These are phyloP conservation scores for Sphaeridia pumilis DNA, from an alignment of 2,888 invertebrate genomes.

Conservation along the genomic window DNA sequence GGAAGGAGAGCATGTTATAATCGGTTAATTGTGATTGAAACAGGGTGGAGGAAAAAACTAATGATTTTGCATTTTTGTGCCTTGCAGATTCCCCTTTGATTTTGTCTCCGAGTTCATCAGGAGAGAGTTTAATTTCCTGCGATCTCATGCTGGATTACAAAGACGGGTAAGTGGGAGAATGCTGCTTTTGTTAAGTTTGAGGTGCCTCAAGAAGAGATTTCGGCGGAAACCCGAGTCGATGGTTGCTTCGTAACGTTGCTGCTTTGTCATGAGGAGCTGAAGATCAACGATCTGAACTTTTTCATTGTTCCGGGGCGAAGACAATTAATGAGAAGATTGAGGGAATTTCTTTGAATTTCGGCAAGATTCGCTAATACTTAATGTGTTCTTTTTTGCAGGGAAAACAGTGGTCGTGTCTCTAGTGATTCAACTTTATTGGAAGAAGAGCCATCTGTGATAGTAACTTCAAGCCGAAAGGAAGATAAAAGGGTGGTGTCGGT, in stretches of 20 bases:
- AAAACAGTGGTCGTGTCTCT: slow-evolving; percentile 5
- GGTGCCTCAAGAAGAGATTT: slow-evolving; percentile 2
- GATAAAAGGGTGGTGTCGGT: neutral
- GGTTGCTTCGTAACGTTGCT: no score
- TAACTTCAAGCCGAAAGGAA: neutral
- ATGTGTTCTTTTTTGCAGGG: neutral
- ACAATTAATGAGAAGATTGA: no score
- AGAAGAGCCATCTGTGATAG: slow-evolving; percentile 6
- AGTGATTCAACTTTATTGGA: slow-evolving; percentile 10
- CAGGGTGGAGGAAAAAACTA: neutral
- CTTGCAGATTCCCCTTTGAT: slow-evolving; percentile 28
- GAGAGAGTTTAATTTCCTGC: slow-evolving; percentile 30
- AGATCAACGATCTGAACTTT: no score
- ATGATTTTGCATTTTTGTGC: slow-evolving; percentile 6
- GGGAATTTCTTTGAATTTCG: no score
- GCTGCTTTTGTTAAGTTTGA: neutral
- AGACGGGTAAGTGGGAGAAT: slow-evolving; percentile 20
- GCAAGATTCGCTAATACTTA: no score
- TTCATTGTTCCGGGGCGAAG: no score
- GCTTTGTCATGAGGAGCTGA: no score
- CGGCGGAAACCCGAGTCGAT: no score
- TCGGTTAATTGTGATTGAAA: no score
- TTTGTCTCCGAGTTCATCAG: slow-evolving; percentile 28
- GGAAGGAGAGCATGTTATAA: no score
- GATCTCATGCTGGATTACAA: slow-evolving; percentile 32